Conservation (phyloP, 2,797 vertebrate species). For the Hyperoplus immaculatus region DNA sequence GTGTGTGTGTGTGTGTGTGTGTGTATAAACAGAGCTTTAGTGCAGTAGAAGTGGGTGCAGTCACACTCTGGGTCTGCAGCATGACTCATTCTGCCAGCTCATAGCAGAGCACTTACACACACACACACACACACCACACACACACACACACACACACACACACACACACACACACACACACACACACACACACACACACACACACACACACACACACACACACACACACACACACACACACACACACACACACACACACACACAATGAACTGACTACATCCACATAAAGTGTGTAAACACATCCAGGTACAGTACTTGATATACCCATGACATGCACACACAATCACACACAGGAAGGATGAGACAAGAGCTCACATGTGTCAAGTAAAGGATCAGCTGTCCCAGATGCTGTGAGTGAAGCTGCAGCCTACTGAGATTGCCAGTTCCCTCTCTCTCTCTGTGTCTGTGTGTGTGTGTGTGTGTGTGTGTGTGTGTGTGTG, state of each 20-base stretch:
- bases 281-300: not conserved
- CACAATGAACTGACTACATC: slow-evolving; percentile 16
- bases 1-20: not conserved
- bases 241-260: slow-evolving; percentile 15
- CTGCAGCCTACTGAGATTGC: slow-evolving; percentile 37
- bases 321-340: not conserved
- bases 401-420: slow-evolving; percentile 11
- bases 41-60: slow-evolving; percentile 59
- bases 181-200: slow-evolving; percentile 27
- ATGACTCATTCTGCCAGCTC: slow-evolving; percentile 79
- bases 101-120: slow-evolving; percentile 36
- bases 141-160: slow-evolving; percentile 30
- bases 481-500: too few relatives aligned
- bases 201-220: slow-evolving; percentile 29
- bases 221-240: slow-evolving; percentile 21
- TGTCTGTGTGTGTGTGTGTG: slow-evolving; percentile 5
- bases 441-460: slow-evolving; percentile 4
- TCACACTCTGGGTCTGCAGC: slow-evolving; percentile 73
- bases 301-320: not conserved
- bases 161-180: slow-evolving; percentile 28
- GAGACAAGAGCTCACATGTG: not conserved
- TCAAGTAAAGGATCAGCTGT: not conserved
- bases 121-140: slow-evolving; percentile 24
- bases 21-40: slow-evolving; percentile 20
- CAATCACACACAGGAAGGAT: not conserved